These are phyloP conservation scores for Trichosurus vulpecula DNA, from an alignment of 2,797 vertebrate species.

Conservation along the genomic window DNA sequence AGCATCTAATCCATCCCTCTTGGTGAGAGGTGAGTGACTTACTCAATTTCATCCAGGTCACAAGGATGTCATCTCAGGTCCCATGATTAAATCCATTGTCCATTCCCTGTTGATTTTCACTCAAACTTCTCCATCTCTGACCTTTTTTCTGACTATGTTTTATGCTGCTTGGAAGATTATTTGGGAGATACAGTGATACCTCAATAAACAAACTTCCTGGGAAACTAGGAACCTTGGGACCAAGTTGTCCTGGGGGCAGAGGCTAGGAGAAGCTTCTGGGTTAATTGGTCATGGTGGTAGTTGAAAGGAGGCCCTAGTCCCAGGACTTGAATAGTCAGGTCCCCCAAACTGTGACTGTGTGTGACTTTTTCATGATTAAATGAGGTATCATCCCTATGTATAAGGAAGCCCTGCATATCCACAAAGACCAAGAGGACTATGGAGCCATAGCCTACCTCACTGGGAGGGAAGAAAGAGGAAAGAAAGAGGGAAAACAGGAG, in stretches of 20 bases:
- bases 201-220: conserved; percentile 44
- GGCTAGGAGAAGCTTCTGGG: neutral
- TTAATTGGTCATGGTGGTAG: neutral
- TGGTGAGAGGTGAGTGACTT: neutral
- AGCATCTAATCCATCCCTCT: neutral
- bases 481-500: neutral
- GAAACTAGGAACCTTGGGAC: conserved; percentile 36
- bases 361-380: neutral
- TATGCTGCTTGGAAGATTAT: neutral
- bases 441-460: neutral
- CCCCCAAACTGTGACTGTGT: neutral
- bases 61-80: neutral
- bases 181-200: conserved; percentile 23
- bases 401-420: neutral
- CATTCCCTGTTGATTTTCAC: neutral
- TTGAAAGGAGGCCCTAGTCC: neutral
- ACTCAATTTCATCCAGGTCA: neutral
- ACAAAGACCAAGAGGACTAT: too few species aligned
- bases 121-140: neutral
- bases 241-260: neutral
- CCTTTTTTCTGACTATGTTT: neutral
- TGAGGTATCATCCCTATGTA: neutral
- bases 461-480: neutral
- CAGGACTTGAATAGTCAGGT: neutral
- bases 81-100: neutral